These are phyloP conservation scores for Leucoraja erinaceus DNA, from an alignment of 2,113 vertebrate genomes.

Conservation along the genomic window DNA sequence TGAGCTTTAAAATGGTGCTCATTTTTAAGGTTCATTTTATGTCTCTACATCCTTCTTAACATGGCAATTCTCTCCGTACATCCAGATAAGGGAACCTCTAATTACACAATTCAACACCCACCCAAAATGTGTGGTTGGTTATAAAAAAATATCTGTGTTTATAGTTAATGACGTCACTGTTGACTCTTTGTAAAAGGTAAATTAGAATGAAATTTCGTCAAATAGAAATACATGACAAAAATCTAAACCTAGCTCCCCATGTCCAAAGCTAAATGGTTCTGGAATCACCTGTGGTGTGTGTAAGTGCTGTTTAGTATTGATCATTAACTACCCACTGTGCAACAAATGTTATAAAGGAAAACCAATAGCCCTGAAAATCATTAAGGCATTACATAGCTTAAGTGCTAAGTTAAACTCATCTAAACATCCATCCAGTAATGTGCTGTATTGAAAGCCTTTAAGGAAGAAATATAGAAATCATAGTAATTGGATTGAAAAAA, in stretches of 20 bases:
- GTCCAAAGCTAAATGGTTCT: background rate
- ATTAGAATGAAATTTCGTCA: background rate
- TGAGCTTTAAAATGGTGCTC: background rate
- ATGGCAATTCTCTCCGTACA: background rate
- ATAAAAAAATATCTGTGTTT: background rate
- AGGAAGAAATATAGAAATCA: background rate
- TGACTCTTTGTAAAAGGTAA: background rate
- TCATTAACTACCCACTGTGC: background rate
- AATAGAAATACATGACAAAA: background rate
- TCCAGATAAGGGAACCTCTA: background rate
- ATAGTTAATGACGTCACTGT: background rate
- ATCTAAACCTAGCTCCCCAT: background rate
- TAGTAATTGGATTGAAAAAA: background rate
- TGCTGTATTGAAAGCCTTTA: background rate
- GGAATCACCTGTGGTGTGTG: background rate
- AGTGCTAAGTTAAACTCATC: no score
- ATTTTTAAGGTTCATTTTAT: background rate
- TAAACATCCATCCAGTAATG: no score
- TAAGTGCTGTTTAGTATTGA: background rate
- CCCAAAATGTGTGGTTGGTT: background rate
- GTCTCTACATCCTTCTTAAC: background rate
- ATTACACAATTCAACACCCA: background rate
- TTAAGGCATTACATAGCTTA: no score
- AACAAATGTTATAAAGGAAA: no score
- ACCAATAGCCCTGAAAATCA: no score